Base-by-base conservation (phyloP, 2,113 vertebrate species). In the Corythaixoides concolor region DNA sequence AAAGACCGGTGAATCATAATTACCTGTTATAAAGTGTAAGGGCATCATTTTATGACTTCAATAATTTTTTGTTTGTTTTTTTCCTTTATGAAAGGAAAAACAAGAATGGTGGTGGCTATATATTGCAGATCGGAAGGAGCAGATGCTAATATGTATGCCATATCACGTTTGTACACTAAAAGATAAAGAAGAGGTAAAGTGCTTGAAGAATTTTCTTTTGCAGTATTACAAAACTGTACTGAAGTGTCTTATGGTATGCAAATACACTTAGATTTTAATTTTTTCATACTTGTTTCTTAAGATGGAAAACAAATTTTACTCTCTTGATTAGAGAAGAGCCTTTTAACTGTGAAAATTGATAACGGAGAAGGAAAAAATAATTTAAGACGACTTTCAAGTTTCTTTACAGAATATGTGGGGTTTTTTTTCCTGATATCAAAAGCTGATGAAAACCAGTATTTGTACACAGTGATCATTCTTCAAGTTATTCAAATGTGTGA, bases 61-160 rank as follows among this genome's bases (percentile, higher is more conserved):
- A 3, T 83, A 85, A 90, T 37, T 45, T 8, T 80, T 43, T n/a
- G 17, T n/a, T 13, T 39, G 22, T 70, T 75, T 35, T 6, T 9
- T 47, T 75, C 64, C 32, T 82, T 55, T 33, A 37, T 74, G 80
- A 80, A 88, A 99, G 98, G 99, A 99, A 98, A 99, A 99, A 95
- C 99, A 99, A 93, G 99, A 99, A 95, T 99, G 99, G 99, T 99
- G 99, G 99, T 99, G 99, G 99, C 98, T 99, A 49, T 99, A 99
- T 97, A 99, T 99, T 66, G 99, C 99, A 35, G 99, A 99, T 92
- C 98, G 99, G 96, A 98, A 99, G 90, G 99, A 99, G 53, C 99
- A 99, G 97, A 99, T 98, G 11, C 98, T 99, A 74, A 98, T 99
- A 97, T 99, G 99, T 92, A 99, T 99, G 99, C 99, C 99, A 41